These are phyloP conservation scores for Oophaga pumilio DNA, from an alignment of 2,113 vertebrate genomes.

Conservation along the genomic window DNA sequence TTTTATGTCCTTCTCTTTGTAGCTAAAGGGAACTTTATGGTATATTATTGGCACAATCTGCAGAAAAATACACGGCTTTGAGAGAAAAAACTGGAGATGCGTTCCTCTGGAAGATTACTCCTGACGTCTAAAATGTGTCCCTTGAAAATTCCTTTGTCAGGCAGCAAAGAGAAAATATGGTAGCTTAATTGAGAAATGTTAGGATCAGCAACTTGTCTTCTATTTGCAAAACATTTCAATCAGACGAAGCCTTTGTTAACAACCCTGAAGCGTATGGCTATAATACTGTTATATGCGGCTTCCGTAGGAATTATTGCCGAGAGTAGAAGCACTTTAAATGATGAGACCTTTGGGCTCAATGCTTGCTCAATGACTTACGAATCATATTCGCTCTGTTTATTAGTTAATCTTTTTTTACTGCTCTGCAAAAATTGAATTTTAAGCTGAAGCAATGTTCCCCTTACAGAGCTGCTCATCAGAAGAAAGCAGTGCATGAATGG, in stretches of 20 bases:
- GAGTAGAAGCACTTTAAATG: slow-evolving; percentile 53
- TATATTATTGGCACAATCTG: slow-evolving; percentile 21
- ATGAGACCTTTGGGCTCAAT: slow-evolving; percentile 57
- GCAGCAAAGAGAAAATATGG: slow-evolving; percentile 33
- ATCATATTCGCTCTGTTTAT: slow-evolving; percentile 56
- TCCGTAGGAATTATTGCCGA: slow-evolving; percentile 50
- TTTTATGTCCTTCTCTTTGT: slow-evolving; percentile 61
- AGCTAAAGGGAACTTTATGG: slow-evolving; percentile 28
- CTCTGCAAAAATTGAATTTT: slow-evolving; percentile 57
- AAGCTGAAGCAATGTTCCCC: slow-evolving; percentile 45
- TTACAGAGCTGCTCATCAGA: slow-evolving; percentile 42
- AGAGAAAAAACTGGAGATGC: slow-evolving; percentile 9
- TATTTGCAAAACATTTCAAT: slow-evolving; percentile 59
- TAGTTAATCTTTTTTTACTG: slow-evolving; percentile 58
- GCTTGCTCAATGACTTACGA: slow-evolving; percentile 53
- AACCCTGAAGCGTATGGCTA: slow-evolving; percentile 54
- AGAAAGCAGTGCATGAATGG: slow-evolving; percentile 12
- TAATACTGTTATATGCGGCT: slow-evolving; percentile 51
- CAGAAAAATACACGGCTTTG: slow-evolving; percentile 4
- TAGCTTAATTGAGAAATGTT: slow-evolving; percentile 56
- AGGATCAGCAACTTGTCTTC: slow-evolving; percentile 55
- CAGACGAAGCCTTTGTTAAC: slow-evolving; percentile 52
- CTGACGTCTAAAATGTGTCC: slow-evolving; percentile 43
- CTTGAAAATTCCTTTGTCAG: slow-evolving; percentile 56
- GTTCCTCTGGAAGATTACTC: slow-evolving; percentile 23